phyloP scores from a whole-genome alignment of 1,140 invertebrate genomes.

The Ylistrum balloti region DNA sequence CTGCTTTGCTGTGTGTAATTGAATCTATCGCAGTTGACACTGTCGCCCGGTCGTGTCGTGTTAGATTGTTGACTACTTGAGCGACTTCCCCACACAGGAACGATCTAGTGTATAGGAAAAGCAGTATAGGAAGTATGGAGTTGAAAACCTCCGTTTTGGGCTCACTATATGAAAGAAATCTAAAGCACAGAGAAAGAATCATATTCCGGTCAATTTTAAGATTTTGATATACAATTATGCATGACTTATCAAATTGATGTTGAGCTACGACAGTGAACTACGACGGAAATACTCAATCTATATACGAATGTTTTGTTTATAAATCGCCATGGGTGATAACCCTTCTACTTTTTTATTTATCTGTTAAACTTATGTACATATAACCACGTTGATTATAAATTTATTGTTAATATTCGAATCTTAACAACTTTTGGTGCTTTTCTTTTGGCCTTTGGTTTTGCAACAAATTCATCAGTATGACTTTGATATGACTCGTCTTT shows the following conservation, averaged over 20 bases:
- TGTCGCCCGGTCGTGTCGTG: slow-evolving; percentile 30
- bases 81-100: slow-evolving; percentile 36
- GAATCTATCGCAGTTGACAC: slow-evolving; percentile 1
- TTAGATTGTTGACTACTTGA: slow-evolving; percentile 39
- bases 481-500: too few relatives aligned
- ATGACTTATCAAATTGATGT: slow-evolving; percentile 29
- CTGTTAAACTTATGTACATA: too few relatives aligned
- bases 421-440: too few relatives aligned
- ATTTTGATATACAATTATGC: slow-evolving; percentile 25
- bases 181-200: slow-evolving; percentile 37
- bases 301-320: background rate
- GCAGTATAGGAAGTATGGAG: slow-evolving; percentile 32
- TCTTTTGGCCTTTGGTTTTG: too few relatives aligned
- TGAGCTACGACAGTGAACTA: background rate
- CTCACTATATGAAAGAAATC: slow-evolving; percentile 11
- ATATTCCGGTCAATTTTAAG: slow-evolving; percentile 39
- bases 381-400: background rate
- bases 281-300: background rate
- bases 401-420: too few relatives aligned
- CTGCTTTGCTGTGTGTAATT: slow-evolving; percentile 33
- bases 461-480: too few relatives aligned
- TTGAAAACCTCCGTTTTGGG: slow-evolving; percentile 15
- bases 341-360: too few relatives aligned
- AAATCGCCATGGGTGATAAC: background rate
- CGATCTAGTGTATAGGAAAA: slow-evolving; percentile 34